These are phyloP conservation scores for Garrulus glandarius DNA, from an alignment of 2,797 vertebrate genomes.

Conservation along the genomic window DNA sequence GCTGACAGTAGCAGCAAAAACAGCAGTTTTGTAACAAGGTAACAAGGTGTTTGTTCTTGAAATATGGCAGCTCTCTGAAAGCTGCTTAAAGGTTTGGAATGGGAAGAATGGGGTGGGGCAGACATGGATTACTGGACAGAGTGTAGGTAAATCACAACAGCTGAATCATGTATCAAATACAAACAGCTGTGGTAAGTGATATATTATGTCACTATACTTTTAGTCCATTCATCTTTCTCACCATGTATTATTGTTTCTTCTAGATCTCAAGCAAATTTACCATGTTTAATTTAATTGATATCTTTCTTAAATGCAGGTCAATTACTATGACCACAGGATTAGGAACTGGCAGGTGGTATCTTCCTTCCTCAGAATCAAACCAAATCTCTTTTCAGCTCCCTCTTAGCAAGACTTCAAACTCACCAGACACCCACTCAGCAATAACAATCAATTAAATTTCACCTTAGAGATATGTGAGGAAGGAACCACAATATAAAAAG, in stretches of 20 bases:
- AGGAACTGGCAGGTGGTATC: background rate
- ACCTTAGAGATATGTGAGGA: background rate
- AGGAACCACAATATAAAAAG: background rate
- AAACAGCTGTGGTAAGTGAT: background rate
- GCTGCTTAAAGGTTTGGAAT: background rate
- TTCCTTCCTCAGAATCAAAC: background rate
- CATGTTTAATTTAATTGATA: conserved; percentile 11
- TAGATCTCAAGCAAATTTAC: conserved; percentile 53
- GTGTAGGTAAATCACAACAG: background rate
- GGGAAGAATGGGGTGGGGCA: background rate
- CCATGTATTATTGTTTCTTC: conserved; percentile 24
- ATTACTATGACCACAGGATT: background rate
- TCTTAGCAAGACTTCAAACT: background rate
- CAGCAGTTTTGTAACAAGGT: background rate
- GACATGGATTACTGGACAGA: accelerated
- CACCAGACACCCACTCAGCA: background rate
- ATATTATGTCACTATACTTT: background rate
- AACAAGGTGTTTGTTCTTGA: background rate
- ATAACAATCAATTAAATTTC: background rate
- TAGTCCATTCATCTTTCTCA: conserved; percentile 28
- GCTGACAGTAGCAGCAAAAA: background rate
- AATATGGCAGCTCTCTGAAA: background rate
- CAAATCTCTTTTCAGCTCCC: background rate
- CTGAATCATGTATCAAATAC: background rate
- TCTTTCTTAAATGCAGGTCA: conserved; percentile 5